Base-by-base conservation (phyloP, 2,888 invertebrate genomes). In the Chaitophorus viminalis region DNA sequence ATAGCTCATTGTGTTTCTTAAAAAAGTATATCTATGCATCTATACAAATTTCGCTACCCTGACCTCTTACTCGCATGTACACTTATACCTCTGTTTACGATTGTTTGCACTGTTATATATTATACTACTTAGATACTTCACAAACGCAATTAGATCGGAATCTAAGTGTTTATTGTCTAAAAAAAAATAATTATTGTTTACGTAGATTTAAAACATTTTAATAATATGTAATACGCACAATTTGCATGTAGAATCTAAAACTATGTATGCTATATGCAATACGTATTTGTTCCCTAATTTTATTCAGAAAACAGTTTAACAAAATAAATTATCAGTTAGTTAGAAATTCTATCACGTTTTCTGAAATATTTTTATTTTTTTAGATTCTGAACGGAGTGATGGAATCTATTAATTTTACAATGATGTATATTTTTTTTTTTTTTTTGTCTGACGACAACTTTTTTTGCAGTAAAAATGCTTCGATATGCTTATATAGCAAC, bases 321-420 rank as follows among this genome's bases (percentile, higher is more conserved):
- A 17, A 31, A 29, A 14, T 52, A 31, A 39, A 29, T 36, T 74
- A 83, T 83, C 18, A 31, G 31, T 4, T 84, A 68, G 76, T 76
- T 76, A 46, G 31, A 76, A 65, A 84, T 84, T 84, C 76, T 65
- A 46, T 76, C 84, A 84, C 84, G 84, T 84, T 76, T 76, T 65
- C 46, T 1, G 1, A 14, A 39, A 46, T 65, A 46, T 65, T 83
- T 36, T 65, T 60, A 14, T 39, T 46, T n/a, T 14, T 74, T n/a
- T n/a, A n/a, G n/a, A n/a, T n/a, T n/a, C n/a, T n/a, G n/a, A n/a
- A n/a, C n/a, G n/a, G n/a, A n/a, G n/a, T n/a, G n/a, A n/a, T n/a
- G n/a, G n/a, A n/a, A n/a, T n/a, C n/a, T n/a, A n/a, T n/a, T n/a
- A n/a, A n/a, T n/a, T n/a, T n/a, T n/a, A n/a, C n/a, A n/a, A n/a